Evolutionary conservation across 35 echinoderm and acorn worm genomes (phyloP), one percentile per base, ranked within the genome.

Genomic region (Hemicentrotus pulcherrimus): DNA sequence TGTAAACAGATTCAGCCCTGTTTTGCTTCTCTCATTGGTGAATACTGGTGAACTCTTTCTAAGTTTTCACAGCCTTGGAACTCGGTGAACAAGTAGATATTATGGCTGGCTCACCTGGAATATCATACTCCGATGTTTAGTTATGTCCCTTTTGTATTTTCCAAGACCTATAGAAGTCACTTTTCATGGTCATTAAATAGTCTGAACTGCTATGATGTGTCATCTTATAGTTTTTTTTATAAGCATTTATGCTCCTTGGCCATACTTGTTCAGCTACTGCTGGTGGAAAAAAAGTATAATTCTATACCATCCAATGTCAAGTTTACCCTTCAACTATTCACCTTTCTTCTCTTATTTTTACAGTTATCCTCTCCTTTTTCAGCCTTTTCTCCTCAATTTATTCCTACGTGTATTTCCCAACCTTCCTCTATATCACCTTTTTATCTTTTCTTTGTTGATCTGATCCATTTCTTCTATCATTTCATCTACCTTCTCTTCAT

Each of bases 91-190:
- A 78, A 78, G 65, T 78, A 15, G 19, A n/a, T 78, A 78, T 78
- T n/a, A 78, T 78, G 65, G 19, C 65, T n/a, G 19, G 28, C 19
- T 7, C 65, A 78, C 65, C 65, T 78, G 65, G 65, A 4, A 78
- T n/a, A 78, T 78, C 65, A 78, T 78, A 78, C 65, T 78, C 19
- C 24, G 0, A n/a, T 78, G 22, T 78, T 78, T 78, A 78, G 65
- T 78, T 78, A 28, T 78, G 65, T 6, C 65, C 18, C 19, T 78
- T 78, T 78, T 28, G 4, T 78, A n/a, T 78, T 78, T 78, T 78
- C 50, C 65, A n/a, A 78, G 65, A 78, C 65, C 65, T 78, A 78
- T 78, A 78, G 65, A 78, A 78, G 65, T 78, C 65, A 24, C 65
- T 78, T 78, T 28, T 78, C 65, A 78, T 78, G 65, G 65, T 78